These are phyloP conservation scores for Lagorchestes hirsutus DNA, from an alignment of 2,797 vertebrate genomes.

Conservation along the genomic window DNA sequence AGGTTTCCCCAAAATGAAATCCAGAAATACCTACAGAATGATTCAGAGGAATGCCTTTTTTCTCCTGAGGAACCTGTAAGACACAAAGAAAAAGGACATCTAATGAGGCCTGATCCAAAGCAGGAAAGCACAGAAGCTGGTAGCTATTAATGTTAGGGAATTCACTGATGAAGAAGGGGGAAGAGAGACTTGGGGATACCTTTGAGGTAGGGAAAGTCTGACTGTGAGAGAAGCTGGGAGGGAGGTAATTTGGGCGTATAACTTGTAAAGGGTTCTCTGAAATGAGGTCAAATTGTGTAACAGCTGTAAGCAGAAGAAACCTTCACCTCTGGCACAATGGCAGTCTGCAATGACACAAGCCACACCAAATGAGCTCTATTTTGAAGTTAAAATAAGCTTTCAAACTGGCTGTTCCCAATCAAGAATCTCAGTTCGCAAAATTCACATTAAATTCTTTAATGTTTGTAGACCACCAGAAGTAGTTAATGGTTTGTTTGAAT, in stretches of 20 bases:
- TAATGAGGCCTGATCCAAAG: background rate
- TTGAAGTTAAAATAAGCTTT: background rate
- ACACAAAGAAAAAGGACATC: background rate
- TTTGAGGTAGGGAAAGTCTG: background rate
- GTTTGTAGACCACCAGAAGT: background rate
- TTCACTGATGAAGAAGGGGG: background rate
- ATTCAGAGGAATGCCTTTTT: background rate
- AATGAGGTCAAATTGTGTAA: background rate
- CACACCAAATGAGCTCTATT: background rate
- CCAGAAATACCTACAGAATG: background rate
- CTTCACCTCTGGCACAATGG: background rate
- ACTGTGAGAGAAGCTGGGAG: background rate
- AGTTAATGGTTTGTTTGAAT: background rate
- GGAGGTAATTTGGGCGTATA: background rate
- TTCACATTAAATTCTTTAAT: background rate
- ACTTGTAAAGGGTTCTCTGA: background rate
- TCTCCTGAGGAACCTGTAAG: background rate
- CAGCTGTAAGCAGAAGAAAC: background rate
- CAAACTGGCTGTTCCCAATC: background rate
- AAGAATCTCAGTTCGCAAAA: background rate
- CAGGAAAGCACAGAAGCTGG: background rate
- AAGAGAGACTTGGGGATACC: background rate
- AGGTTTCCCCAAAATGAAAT: background rate
- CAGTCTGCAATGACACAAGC: background rate
- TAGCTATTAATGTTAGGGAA: background rate